Evolutionary conservation across 2,113 vertebrate species (phyloP), one percentile per base, ranked within the genome.

Genomic region (Holacanthus passer): DNA sequence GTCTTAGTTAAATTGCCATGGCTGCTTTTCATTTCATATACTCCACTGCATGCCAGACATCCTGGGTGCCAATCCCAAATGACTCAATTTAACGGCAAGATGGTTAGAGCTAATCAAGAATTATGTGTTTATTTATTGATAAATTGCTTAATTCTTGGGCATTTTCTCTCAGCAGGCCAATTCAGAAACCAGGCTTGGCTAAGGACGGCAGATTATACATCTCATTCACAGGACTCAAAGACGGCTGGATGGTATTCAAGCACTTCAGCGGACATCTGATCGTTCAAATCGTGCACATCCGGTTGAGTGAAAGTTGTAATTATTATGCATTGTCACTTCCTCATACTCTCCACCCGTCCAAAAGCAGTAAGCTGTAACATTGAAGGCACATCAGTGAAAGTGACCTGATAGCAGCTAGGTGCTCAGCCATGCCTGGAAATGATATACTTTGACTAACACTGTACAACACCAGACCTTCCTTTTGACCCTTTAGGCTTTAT

Each of bases 401-500:
- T 31, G 31, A 31, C 67, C 39, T 73, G 58, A 37, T 39, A 47
- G 59, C 27, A 24, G 59, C 62, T 20, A 20, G 29, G 60, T 24
- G 41, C 64, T 73, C 17, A 9, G 71, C 22, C 31, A 45, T 11
- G 47, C 24, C 22, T 31, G 29, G 27, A 52, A 70, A 82, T 56
- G 3, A 59, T 39, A 53, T 52, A 59, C 68, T 72, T 63, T 71
- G 73, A 60, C 55, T n/a, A 70, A 59, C 64, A 79, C 52, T 31
- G 24, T 55, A 2, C 0, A 59, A 68, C 77, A 56, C 29, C 29
- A 59, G 55, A 76, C 22, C 37, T 88, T 67, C 45, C 47, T 3
- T 84, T 72, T 86, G 82, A 86, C 83, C 83, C 65, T 63, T 45
- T 13, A 24, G 55, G 39, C 48, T 59, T 73, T 37, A 43, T 72